These are phyloP conservation scores for Zaprionus gabonicus DNA, from an alignment of 1,140 invertebrate species.

Conservation along the genomic window DNA sequence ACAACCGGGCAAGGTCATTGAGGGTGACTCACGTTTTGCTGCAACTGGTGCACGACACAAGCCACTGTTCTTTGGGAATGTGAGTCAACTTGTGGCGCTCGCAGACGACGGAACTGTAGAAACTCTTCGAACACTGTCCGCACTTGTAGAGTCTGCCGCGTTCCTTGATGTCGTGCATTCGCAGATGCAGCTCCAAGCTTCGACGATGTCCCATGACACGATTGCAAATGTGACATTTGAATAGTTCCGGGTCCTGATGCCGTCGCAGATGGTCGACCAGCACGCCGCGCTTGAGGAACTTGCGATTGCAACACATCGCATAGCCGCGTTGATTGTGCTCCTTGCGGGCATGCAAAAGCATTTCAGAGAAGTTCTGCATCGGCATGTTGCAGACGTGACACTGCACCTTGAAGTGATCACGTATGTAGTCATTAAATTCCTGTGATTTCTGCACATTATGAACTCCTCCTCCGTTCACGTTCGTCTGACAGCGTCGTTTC, in stretches of 20 bases:
- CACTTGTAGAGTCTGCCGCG: conserved; percentile 62
- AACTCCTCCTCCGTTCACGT: conserved; percentile 7
- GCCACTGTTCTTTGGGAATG: conserved; percentile 72
- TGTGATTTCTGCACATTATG: conserved; percentile 55
- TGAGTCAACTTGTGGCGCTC: conserved; percentile 69
- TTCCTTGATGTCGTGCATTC: conserved; percentile 71
- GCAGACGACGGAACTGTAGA: conserved; percentile 62
- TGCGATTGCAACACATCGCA: conserved; percentile 60
- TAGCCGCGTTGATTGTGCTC: conserved; percentile 69
- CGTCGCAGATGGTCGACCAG: conserved; percentile 67
- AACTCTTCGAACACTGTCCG: conserved; percentile 66
- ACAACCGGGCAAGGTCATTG: background rate
- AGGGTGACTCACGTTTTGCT: conserved; percentile 55
- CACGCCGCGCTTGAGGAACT: conserved; percentile 63
- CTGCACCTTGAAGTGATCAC: conserved; percentile 58
- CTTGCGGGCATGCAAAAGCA: conserved; percentile 51
- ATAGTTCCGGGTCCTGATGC: conserved; percentile 67
- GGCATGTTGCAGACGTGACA: conserved; percentile 54
- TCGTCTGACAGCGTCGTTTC: conserved; percentile 11
- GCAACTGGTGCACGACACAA: conserved; percentile 53
- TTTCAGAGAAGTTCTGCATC: conserved; percentile 54
- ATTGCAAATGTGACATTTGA: conserved; percentile 63
- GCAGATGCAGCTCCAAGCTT: conserved; percentile 70
- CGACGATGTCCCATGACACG: conserved; percentile 69
- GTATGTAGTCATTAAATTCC: conserved; percentile 67